phyloP scores from a whole-genome alignment of 2,888 invertebrate genomes.

The Drosophila rellima region DNA sequence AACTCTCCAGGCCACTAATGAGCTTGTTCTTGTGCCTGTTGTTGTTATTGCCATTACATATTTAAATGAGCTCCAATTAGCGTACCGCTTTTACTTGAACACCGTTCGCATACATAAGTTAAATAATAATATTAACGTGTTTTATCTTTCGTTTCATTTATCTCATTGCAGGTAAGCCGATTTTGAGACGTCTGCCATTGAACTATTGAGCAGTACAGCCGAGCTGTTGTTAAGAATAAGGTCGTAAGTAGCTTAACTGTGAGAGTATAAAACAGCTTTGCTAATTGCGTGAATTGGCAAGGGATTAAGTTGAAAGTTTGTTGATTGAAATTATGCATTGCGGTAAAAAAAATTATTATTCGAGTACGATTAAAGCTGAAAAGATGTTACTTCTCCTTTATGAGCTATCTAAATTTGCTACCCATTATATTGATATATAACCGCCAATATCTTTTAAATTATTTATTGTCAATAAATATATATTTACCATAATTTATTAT shows the following conservation, averaged over 20 bases:
- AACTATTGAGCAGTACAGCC: conserved; percentile 29
- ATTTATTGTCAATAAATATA: too few relatives aligned
- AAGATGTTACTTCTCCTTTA: not conserved
- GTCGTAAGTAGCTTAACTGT: conserved; percentile 65
- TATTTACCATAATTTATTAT: too few relatives aligned
- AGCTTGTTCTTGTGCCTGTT: conserved; percentile 15
- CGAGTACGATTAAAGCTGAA: not conserved
- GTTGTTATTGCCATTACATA: conserved; percentile 40
- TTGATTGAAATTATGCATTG: conserved; percentile 14
- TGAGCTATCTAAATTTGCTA: too few relatives aligned
- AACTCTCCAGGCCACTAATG: conserved; percentile 36
- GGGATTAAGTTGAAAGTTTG: not conserved
- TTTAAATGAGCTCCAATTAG: conserved; percentile 66
- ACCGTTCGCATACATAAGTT: conserved; percentile 26
- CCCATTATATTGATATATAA: too few relatives aligned
- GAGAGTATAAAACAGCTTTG: conserved; percentile 11
- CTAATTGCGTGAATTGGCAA: conserved; percentile 26
- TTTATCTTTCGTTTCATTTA: conserved; percentile 47
- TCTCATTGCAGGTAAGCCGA: conserved; percentile 73
- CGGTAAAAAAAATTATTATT: conserved; percentile 4
- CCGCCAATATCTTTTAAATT: too few relatives aligned
- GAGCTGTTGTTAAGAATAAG: conserved; percentile 32
- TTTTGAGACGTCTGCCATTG: conserved; percentile 56
- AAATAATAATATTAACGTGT: conserved; percentile 32
- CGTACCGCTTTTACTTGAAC: conserved; percentile 32